Base-by-base conservation (phyloP, 2,113 vertebrate genomes). In the Empidonax alnorum region DNA sequence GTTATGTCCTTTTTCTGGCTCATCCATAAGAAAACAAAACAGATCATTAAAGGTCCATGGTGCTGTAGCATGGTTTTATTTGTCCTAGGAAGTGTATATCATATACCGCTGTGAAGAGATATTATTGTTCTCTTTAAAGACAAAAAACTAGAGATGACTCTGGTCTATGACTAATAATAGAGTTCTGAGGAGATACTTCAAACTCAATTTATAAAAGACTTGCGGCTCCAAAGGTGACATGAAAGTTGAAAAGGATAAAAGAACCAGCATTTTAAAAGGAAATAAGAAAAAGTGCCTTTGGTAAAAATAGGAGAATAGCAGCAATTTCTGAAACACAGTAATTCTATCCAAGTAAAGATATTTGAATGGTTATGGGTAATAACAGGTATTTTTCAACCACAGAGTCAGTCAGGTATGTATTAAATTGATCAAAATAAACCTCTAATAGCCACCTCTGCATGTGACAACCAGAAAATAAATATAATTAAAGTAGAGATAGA, bases 231-330 rank as follows among this genome's bases (percentile, higher is more conserved):
- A 95, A 89, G 90, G 90, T 95, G 90, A 84, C 75, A 77, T 84
- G 41, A 87, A 94, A 94, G 81, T 94, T 92, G 89, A 92, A 96
- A 95, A 87, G 58, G 47, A 96, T 91, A 58, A 93, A 94, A 95
- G 78, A 76, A 79, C 12, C 14, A n/a, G 13, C 39, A 84, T 89
- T 92, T 94, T 75, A 91, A 93, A 91, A 62, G n/a, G 61, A 87
- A 94, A 72, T 82, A 78, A 58, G 58, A 88, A 63, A 58, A 59
- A 58, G 25, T 30, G 28, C 3, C 46, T 92, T 94, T 91, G 65
- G 75, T 82, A 89, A 77, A 82, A 72, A 72, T 56, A 81, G 67
- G 33, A 73, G 56, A 90, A 84, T 71, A 92, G 50, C 42, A 93
- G 42, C 47, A 67, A 72, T 87, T 97, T 87, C 69, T 75, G 68